Evolutionary conservation across 2,113 vertebrate genomes (phyloP).

Genomic region (Hydropotes inermis): DNA sequence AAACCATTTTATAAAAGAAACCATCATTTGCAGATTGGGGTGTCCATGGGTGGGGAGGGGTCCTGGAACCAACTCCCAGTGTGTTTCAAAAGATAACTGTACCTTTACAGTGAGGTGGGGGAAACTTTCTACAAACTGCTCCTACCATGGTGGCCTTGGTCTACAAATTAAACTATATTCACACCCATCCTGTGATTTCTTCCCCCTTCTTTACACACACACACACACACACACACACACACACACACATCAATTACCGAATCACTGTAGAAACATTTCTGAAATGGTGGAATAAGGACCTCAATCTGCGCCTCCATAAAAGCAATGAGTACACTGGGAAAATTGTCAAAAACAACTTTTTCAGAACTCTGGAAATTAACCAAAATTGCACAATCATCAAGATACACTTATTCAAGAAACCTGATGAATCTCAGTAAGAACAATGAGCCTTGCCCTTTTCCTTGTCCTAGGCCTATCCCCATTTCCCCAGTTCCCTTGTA

Average conservation of each 20-base stretch:
- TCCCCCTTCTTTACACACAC: background rate
- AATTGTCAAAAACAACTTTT: background rate
- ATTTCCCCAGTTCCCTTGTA: background rate
- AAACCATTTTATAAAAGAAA: background rate
- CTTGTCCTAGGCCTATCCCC: background rate
- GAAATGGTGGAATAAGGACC: background rate
- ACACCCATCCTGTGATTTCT: background rate
- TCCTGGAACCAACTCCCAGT: background rate
- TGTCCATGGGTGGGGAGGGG: background rate
- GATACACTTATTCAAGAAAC: background rate
- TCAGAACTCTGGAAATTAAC: background rate
- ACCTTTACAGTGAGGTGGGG: background rate
- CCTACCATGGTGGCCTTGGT: background rate
- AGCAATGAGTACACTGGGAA: background rate
- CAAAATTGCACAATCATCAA: background rate
- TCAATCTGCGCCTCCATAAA: background rate
- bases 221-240: background rate
- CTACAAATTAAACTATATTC: background rate
- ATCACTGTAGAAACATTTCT: background rate
- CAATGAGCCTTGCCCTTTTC: background rate
- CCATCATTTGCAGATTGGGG: background rate
- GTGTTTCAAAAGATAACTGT: background rate
- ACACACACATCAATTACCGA: background rate
- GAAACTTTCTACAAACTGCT: background rate
- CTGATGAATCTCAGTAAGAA: background rate